phyloP scores from a whole-genome alignment of 1,140 invertebrate genomes.

The Drosophila nikananu region DNA sequence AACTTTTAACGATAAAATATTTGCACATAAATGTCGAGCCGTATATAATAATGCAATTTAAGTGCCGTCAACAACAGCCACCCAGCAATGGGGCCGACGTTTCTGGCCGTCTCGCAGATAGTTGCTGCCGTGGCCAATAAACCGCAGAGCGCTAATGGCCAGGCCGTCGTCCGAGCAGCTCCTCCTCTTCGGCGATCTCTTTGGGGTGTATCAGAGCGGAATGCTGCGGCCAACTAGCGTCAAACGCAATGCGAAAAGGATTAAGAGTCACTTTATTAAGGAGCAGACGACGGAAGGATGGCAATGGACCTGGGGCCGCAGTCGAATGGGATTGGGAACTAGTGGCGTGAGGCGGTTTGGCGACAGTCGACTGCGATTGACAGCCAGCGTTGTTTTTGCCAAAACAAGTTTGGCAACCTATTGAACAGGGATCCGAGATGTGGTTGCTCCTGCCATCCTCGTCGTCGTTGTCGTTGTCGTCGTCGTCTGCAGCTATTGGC shows the following conservation, averaged over 20 bases:
- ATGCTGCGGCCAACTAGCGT: conserved; percentile 59
- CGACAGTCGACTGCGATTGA: conserved; percentile 50
- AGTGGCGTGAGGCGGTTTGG: not conserved
- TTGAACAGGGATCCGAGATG: conserved; percentile 50
- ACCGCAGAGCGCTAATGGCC: conserved; percentile 76
- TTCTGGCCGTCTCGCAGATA: conserved; percentile 40
- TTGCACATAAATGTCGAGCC: conserved; percentile 81
- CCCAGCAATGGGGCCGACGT: conserved; percentile 8
- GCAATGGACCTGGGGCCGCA: conserved; percentile 1
- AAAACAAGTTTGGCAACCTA: conserved; percentile 69
- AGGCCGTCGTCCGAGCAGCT: conserved; percentile 5
- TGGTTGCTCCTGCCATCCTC: conserved; percentile 36
- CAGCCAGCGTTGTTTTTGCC: conserved; percentile 59
- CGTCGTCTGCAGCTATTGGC: conserved; percentile 34
- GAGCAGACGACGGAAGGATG: conserved; percentile 40
- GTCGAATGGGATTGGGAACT: conserved; percentile 4
- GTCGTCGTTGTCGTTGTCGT: not conserved
- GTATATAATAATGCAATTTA: conserved; percentile 82
- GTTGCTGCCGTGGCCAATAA: conserved; percentile 73
- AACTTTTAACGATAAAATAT: conserved; percentile 80
- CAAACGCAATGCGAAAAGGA: conserved; percentile 82
- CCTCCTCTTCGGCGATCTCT: not conserved
- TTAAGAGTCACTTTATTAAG: conserved; percentile 83
- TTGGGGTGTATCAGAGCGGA: conserved; percentile 49
- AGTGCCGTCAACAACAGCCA: conserved; percentile 48